A percentile compares a stretch with the other conserved stretches of the same genome.
Evolutionary conservation across 2,888 invertebrate genomes (phyloP).

Genomic region (Cyclophora albipunctata): DNA sequence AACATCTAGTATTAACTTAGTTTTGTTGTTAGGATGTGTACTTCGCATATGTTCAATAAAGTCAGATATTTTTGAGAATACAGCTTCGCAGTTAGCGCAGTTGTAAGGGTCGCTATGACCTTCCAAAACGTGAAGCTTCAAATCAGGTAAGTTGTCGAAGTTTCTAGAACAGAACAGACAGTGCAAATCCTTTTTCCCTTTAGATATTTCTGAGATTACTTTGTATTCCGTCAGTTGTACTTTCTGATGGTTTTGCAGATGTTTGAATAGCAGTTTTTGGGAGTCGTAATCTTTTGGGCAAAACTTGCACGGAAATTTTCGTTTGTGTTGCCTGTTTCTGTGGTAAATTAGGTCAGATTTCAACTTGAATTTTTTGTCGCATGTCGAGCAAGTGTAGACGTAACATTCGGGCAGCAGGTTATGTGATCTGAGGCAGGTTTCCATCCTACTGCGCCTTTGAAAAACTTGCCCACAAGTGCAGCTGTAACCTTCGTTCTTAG

Average conservation of each 20-base stretch:
- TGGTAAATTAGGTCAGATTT: constrained; percentile 51
- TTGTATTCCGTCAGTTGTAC: constrained; percentile 66
- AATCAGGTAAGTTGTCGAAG: constrained; percentile 46
- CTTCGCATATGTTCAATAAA: constrained; percentile 58
- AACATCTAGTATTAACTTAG: constrained; percentile 55
- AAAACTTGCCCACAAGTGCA: constrained; percentile 59
- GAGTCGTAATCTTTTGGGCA: constrained; percentile 66
- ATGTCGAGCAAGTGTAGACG: constrained; percentile 45
- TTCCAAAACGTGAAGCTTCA: constrained; percentile 60
- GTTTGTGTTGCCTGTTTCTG: constrained; percentile 51
- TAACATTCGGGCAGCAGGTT: constrained; percentile 33
- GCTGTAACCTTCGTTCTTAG: constrained; percentile 42
- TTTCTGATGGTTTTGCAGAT: constrained; percentile 60
- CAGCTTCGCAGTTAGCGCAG: too few species aligned
- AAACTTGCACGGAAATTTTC: constrained; percentile 62
- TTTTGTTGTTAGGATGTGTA: constrained; percentile 54
- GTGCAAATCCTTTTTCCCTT: constrained; percentile 54
- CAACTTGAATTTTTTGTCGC: constrained; percentile 48
- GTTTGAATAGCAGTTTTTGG: constrained; percentile 58
- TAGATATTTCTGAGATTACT: constrained; percentile 58
- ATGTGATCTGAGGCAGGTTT: constrained; percentile 58
- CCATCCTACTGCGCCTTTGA: constrained; percentile 52
- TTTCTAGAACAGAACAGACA: constrained; percentile 59
- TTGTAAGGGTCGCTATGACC: constrained; percentile 57
- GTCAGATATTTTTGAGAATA: constrained; percentile 53